A percentile compares a stretch with the other conserved stretches of the same genome.
These are phyloP conservation scores for Zelostemma sp. DNA, from an alignment of 1,140 invertebrate genomes.

Conservation along the genomic window DNA sequence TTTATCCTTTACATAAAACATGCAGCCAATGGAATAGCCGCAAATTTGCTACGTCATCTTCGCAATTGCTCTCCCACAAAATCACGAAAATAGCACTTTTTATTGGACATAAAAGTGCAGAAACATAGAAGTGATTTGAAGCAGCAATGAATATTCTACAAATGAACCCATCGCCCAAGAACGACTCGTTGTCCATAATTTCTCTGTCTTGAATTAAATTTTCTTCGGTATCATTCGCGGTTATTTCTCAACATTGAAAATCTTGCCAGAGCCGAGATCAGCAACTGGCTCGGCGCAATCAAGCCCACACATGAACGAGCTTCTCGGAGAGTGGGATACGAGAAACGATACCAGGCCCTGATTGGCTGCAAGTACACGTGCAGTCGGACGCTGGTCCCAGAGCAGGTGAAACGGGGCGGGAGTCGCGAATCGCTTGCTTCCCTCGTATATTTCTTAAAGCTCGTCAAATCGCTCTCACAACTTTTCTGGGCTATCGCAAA, in stretches of 20 bases:
- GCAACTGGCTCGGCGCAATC: not conserved
- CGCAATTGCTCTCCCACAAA: too few relatives aligned
- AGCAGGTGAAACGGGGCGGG: conserved; percentile 40
- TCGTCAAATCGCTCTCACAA: conserved; percentile 50
- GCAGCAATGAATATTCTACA: too few relatives aligned
- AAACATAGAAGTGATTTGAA: too few relatives aligned
- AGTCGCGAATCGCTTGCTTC: conserved; percentile 17
- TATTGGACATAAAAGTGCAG: too few relatives aligned
- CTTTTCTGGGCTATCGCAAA: conserved; percentile 60
- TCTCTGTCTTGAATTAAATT: too few relatives aligned
- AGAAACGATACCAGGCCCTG: not conserved
- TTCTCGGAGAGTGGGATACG: conserved; percentile 1
- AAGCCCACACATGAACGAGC: not conserved
- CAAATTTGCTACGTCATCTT: too few relatives aligned
- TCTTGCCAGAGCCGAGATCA: not conserved
- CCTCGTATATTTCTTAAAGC: conserved; percentile 61
- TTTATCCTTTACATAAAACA: too few relatives aligned
- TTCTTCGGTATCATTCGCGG: too few relatives aligned
- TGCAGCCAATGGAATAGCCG: too few relatives aligned
- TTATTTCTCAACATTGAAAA: not conserved
- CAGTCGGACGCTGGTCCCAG: conserved; percentile 18
- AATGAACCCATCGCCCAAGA: too few relatives aligned
- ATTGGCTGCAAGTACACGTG: conserved; percentile 58
- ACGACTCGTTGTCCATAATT: too few relatives aligned
- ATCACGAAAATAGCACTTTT: too few relatives aligned